Evolutionary conservation across 2,888 invertebrate species (phyloP).

Genomic region (Nebria brevicollis): DNA sequence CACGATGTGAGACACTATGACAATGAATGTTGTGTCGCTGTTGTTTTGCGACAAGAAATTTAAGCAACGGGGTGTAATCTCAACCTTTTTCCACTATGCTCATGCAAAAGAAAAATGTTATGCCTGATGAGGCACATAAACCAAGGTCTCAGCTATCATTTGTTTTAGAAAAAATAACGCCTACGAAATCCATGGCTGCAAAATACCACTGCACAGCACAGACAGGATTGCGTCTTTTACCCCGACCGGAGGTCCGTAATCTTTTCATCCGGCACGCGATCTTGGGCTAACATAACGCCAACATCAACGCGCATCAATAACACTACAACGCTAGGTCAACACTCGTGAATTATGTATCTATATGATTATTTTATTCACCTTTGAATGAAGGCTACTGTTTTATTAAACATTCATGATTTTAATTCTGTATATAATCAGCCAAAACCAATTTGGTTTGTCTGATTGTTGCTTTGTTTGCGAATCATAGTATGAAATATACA

Average conservation of each 20-base stretch:
- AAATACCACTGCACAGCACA: not conserved
- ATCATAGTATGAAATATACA: no score
- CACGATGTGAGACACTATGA: not conserved
- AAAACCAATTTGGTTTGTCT: not conserved
- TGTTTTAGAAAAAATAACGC: not conserved
- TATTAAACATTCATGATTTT: not conserved
- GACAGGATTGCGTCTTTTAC: not conserved
- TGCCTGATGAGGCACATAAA: slow-evolving; percentile 16
- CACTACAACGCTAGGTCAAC: not conserved
- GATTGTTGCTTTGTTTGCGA: no score
- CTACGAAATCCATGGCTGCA: not conserved
- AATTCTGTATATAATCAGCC: not conserved
- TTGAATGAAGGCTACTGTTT: not conserved
- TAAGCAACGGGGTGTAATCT: slow-evolving; percentile 10
- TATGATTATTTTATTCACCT: not conserved
- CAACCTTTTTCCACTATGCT: not conserved
- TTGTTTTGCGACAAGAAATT: not conserved
- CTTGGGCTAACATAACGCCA: slow-evolving; percentile 1
- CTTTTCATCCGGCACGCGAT: slow-evolving; percentile 1
- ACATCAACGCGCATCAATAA: not conserved
- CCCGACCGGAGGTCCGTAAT: not conserved
- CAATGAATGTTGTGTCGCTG: not conserved
- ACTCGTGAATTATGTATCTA: not conserved
- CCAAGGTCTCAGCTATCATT: slow-evolving; percentile 8
- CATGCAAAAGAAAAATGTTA: slow-evolving; percentile 14